Evolutionary conservation across 2,888 invertebrate species (phyloP).

Genomic region (Furcula furcula): DNA sequence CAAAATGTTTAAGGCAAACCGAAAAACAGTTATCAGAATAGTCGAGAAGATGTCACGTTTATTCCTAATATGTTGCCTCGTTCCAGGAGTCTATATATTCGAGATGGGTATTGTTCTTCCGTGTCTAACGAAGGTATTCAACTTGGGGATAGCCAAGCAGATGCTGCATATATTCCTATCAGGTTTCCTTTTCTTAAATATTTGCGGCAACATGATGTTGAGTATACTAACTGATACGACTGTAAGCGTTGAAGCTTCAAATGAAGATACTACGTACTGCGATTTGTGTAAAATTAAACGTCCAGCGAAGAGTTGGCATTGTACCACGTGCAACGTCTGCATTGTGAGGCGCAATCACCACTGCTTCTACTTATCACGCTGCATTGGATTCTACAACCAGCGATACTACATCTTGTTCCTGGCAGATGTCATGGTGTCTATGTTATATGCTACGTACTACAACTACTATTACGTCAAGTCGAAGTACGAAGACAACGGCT

Average conservation of each 20-base stretch:
- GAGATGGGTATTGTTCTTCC: constrained; percentile 51
- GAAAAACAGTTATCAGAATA: constrained; percentile 5
- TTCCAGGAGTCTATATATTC: constrained; percentile 50
- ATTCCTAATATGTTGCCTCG: constrained; percentile 36
- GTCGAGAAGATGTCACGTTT: constrained; percentile 36
- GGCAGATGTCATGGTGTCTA: constrained; percentile 84
- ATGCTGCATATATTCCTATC: constrained; percentile 38
- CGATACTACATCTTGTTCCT: constrained; percentile 90
- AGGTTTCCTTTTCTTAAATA: constrained; percentile 50
- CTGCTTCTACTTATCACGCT: constrained; percentile 91
- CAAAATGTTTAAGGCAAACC: constrained; percentile 2
- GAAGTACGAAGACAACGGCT: constrained; percentile 35
- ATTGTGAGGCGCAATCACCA: constrained; percentile 92
- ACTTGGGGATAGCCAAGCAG: constrained; percentile 35
- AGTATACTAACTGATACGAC: constrained; percentile 43
- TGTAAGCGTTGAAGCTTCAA: background rate
- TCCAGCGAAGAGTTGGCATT: constrained; percentile 93
- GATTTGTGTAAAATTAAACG: constrained; percentile 85
- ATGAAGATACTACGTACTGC: constrained; percentile 81
- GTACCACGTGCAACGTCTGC: constrained; percentile 89
- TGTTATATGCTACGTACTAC: constrained; percentile 84
- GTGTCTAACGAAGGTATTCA: constrained; percentile 29
- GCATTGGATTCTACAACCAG: constrained; percentile 91
- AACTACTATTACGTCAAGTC: constrained; percentile 84
- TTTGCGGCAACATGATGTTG: constrained; percentile 55